phyloP scores from a whole-genome alignment of 1,140 invertebrate genomes.

The Stegodyphus mimosarum region DNA sequence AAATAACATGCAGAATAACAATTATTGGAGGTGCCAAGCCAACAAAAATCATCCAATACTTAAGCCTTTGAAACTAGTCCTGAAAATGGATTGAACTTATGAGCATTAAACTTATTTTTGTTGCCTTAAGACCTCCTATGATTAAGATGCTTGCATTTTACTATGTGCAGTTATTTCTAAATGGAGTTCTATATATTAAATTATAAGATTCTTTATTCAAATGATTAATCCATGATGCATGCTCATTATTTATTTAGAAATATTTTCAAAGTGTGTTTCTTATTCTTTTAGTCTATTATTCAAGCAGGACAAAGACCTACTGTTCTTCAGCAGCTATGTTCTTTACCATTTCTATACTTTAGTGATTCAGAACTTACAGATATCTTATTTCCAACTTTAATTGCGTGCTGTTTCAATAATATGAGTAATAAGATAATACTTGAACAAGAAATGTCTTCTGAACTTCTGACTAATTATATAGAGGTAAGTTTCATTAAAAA shows the following conservation, averaged over 20 bases:
- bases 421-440: slow-evolving; percentile 77
- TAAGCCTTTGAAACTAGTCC: too few species aligned
- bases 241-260: not conserved
- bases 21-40: too few species aligned
- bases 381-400: slow-evolving; percentile 87
- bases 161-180: too few species aligned
- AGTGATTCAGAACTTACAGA: slow-evolving; percentile 79
- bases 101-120: too few species aligned
- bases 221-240: too few species aligned
- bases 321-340: slow-evolving; percentile 90
- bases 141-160: too few species aligned
- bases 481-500: slow-evolving; percentile 64
- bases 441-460: slow-evolving; percentile 83
- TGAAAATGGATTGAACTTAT: too few species aligned
- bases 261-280: slow-evolving; percentile 39
- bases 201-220: too few species aligned
- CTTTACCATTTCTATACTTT: slow-evolving; percentile 89
- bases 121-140: too few species aligned
- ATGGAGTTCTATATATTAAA: too few species aligned
- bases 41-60: too few species aligned
- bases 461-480: slow-evolving; percentile 71
- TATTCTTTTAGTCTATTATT: slow-evolving; percentile 75
- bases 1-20: too few species aligned
- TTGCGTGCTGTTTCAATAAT: slow-evolving; percentile 82
- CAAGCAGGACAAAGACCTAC: slow-evolving; percentile 85